These are phyloP conservation scores for Mystacornis crossleyi DNA, from an alignment of 2,113 vertebrate species.

Conservation along the genomic window DNA sequence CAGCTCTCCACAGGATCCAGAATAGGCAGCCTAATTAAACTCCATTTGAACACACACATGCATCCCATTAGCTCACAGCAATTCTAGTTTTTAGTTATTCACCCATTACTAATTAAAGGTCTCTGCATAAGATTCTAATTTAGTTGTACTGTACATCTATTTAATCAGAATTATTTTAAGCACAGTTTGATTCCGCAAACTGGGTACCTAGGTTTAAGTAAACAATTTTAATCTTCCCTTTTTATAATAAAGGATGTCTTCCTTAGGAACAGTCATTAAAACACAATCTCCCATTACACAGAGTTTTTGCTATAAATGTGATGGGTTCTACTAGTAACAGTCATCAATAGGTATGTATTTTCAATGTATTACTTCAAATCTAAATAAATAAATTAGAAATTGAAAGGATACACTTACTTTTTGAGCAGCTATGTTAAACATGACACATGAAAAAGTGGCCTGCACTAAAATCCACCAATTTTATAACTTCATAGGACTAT, in stretches of 20 bases:
- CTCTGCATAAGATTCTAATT: not conserved
- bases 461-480: not conserved
- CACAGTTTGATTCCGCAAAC: not conserved
- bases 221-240: not conserved
- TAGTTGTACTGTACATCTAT: not conserved
- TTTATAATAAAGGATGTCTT: not conserved
- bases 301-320: not conserved
- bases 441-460: not conserved
- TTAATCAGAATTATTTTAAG: constrained; percentile 7
- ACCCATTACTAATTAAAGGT: constrained; percentile 1
- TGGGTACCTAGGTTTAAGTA: not conserved
- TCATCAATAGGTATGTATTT: not conserved
- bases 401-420: not conserved
- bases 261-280: not conserved
- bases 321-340: not conserved
- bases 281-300: not conserved
- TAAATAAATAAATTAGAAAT: not conserved
- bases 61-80: not conserved
- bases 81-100: not conserved
- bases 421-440: accelerated
- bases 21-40: not conserved
- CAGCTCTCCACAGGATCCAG: not conserved
- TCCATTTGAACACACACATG: not conserved
- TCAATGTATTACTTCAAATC: not conserved
- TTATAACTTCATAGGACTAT: not conserved